Conservation (phyloP, 2,113 vertebrate genomes). For the Hippocampus zosterae region DNA sequence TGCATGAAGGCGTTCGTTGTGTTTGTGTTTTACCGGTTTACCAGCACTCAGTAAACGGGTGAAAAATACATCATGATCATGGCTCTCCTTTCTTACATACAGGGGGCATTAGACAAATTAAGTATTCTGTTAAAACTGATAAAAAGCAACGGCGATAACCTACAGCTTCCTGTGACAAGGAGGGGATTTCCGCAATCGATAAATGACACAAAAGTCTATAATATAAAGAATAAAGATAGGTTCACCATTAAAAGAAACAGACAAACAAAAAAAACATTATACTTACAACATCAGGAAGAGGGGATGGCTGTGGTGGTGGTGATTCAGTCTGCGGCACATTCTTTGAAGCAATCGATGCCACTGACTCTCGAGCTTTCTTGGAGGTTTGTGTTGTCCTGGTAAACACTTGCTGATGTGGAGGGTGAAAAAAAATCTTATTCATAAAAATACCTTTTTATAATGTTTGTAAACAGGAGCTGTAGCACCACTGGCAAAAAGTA, state of each 20-base stretch:
- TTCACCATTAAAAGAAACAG: background rate
- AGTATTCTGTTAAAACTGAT: too few relatives aligned
- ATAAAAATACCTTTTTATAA: background rate
- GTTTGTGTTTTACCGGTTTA: too few relatives aligned
- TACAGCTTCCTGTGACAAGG: too few relatives aligned
- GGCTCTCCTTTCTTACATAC: too few relatives aligned
- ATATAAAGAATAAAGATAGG: too few relatives aligned
- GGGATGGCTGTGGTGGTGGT: background rate
- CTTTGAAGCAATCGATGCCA: background rate
- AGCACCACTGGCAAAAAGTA: background rate
- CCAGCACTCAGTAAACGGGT: too few relatives aligned
- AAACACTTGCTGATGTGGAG: conserved; percentile 13
- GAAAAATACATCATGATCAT: too few relatives aligned
- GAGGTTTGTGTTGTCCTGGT: conserved; percentile 16
- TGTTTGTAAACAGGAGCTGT: background rate
- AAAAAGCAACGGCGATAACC: too few relatives aligned
- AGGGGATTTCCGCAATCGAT: too few relatives aligned
- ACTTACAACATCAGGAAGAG: background rate
- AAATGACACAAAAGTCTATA: too few relatives aligned
- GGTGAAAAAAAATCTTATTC: background rate
- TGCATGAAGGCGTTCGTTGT: too few relatives aligned
- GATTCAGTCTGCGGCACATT: background rate
- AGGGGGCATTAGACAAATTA: too few relatives aligned
- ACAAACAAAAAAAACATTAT: background rate
- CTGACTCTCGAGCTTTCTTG: conserved; percentile 15